Evolutionary conservation across 2,113 vertebrate genomes (phyloP).

Genomic region (Engystomops pustulosus): DNA sequence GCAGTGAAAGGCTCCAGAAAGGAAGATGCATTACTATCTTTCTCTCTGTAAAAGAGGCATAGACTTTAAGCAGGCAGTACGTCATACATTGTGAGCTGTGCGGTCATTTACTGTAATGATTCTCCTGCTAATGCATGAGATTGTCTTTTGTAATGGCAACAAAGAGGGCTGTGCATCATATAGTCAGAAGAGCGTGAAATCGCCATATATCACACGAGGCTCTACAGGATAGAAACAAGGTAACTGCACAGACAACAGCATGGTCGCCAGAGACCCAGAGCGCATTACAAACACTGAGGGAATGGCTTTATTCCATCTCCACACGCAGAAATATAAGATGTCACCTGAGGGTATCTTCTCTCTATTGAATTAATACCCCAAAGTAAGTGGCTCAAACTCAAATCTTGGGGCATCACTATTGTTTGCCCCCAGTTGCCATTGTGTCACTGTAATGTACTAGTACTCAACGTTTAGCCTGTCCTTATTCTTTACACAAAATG

Average conservation of each 20-base stretch:
- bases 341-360: too few relatives aligned
- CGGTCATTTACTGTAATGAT: conserved; percentile 28
- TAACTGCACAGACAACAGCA: neutral
- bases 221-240: neutral
- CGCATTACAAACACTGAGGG: neutral
- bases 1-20: neutral
- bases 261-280: neutral
- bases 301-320: neutral
- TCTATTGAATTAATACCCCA: too few relatives aligned
- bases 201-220: neutral
- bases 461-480: neutral
- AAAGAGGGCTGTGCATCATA: conserved; percentile 33
- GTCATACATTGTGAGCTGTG: neutral
- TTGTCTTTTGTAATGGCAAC: conserved; percentile 7
- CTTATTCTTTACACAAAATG: neutral
- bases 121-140: conserved; percentile 10
- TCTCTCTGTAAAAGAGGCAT: neutral
- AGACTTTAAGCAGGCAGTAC: neutral
- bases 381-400: neutral
- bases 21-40: neutral
- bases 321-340: too few relatives aligned
- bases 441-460: neutral
- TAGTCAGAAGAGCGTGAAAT: conserved; percentile 12
- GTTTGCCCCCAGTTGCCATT: neutral
- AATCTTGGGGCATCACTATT: too few relatives aligned